A percentile compares a stretch with the other conserved stretches of the same genome.
These are phyloP conservation scores for Caenorhabditis wallacei DNA, from an alignment of 2,888 invertebrate species.

Conservation along the genomic window DNA sequence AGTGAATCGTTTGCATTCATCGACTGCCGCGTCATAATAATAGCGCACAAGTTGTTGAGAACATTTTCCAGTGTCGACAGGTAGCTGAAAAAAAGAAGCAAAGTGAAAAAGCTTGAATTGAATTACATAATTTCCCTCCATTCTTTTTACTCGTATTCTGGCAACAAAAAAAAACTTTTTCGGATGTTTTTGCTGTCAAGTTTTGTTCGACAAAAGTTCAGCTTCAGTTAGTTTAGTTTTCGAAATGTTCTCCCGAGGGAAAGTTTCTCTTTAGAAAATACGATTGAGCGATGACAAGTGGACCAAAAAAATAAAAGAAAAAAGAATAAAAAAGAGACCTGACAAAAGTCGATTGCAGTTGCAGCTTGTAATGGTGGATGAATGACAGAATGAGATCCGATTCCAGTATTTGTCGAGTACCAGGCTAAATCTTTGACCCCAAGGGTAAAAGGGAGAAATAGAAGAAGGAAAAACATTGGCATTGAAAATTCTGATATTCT, in stretches of 20 bases:
- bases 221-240: constrained; percentile 30
- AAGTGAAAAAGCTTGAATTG: constrained; percentile 4
- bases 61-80: constrained; percentile 77
- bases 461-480: constrained; percentile 18
- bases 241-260: constrained; percentile 33
- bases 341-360: constrained; percentile 69
- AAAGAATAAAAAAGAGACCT: constrained; percentile 45
- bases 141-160: constrained; percentile 1
- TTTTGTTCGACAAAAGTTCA: constrained; percentile 56
- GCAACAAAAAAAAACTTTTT: too few relatives aligned
- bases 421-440: constrained; percentile 48
- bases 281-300: constrained; percentile 57
- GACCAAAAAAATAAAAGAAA: constrained; percentile 29
- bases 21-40: constrained; percentile 76
- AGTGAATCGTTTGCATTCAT: constrained; percentile 78
- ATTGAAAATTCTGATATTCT: too few relatives aligned
- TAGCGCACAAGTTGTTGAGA: constrained; percentile 77
- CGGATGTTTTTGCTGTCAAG: constrained; percentile 10
- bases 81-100: constrained; percentile 68
- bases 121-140: constrained; percentile 18
- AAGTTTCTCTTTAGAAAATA: neutral
- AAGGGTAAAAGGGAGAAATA: constrained; percentile 23
- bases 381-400: constrained; percentile 16
- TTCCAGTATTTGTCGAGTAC: constrained; percentile 52
- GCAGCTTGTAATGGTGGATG: constrained; percentile 48